These are phyloP conservation scores for Emydocephalus ijimae DNA, from an alignment of 2,113 vertebrate species.

Conservation along the genomic window DNA sequence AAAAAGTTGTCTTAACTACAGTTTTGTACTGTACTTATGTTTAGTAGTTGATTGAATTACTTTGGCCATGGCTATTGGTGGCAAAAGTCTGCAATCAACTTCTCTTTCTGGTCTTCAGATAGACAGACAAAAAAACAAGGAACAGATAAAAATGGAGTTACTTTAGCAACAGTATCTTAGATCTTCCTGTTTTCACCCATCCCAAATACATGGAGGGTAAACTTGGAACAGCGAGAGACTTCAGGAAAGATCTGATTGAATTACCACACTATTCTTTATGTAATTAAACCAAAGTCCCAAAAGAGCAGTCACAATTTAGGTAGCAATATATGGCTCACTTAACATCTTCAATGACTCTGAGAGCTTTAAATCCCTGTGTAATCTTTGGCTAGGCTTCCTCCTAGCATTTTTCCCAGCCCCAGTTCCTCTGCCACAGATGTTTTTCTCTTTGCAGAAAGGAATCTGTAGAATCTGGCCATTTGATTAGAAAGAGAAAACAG, in stretches of 20 bases:
- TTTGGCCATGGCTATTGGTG: neutral
- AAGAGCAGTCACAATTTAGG: neutral
- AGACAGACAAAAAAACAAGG: neutral
- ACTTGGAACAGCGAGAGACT: neutral
- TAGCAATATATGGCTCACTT: neutral
- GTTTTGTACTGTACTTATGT: neutral
- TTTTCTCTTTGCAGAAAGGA: neutral
- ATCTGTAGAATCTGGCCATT: neutral
- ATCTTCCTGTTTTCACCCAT: neutral
- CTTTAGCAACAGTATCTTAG: neutral
- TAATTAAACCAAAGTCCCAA: neutral
- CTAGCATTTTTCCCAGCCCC: neutral
- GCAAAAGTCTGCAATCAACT: neutral
- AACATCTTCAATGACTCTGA: neutral
- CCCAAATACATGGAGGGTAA: neutral
- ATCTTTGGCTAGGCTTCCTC: neutral
- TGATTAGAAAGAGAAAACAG: neutral
- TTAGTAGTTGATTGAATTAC: neutral
- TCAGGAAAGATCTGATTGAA: neutral
- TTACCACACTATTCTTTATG: neutral
- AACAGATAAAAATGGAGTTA: neutral
- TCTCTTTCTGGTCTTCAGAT: neutral
- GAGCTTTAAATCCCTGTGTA: neutral
- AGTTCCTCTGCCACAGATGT: neutral
- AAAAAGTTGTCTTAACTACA: neutral